Base-by-base conservation (phyloP, 1,140 invertebrate species). In the Macrosteles quadrilineatus region DNA sequence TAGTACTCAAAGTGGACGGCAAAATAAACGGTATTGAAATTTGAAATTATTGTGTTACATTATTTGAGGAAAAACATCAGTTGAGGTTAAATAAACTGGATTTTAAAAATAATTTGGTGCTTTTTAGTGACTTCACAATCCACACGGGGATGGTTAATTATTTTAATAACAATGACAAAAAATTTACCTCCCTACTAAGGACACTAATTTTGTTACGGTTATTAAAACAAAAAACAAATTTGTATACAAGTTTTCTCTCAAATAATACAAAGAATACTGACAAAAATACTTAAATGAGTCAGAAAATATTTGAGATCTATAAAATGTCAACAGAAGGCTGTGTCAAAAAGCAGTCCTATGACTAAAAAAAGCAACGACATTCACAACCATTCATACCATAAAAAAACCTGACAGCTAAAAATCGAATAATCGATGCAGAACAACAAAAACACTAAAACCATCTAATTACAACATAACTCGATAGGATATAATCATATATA, bases 281-380 rank as follows among this genome's bases (percentile, higher is more conserved):
- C n/a, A 50, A 14, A 50, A 50, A 50, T 50, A 50, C 47, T 50
- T 50, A 50, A 23, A 11, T 6, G n/a, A 50, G n/a, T 50, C 17
- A 23, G 21, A 50, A 50, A 50, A 50, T 50, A 50, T 19, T 50
- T 50, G 47, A 50, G 47, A 50, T 50, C 47, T 50, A 50, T 50
- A 50, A 50, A n/a, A 50, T n/a, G 17, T 50, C 47, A 23, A 50
- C 47, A 19, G 47, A 23, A 50, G 47, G 47, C 47, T 50, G 47
- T 50, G 47, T 50, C 17, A 50, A 11, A 50, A 50, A 50, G 47
- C 47, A 50, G 21, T 19, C 47, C 47, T 50, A 50, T 23, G 17
- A 50, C 17, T 50, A 50, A 19, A 50, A 9, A 50, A 50, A 50
- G 47, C 47, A n/a, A 50, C 4, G 3, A 50, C 47, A 50, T 50